A percentile compares a stretch with the other conserved stretches of the same genome.
phyloP scores from a whole-genome alignment of 2,888 invertebrate genomes.

The Hypselothyrea guttata region DNA sequence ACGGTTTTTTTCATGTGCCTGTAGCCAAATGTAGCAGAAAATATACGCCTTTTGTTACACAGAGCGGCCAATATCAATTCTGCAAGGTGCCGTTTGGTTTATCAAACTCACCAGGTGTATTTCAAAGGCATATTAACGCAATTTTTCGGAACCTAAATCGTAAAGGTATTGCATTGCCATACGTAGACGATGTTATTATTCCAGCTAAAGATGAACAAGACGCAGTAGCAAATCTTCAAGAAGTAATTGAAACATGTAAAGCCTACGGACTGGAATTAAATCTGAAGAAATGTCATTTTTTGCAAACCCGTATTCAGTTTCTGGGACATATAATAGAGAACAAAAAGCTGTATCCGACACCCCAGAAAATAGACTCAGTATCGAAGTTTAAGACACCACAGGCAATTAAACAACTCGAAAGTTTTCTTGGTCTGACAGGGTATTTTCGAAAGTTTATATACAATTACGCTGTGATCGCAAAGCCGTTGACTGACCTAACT shows the following conservation, averaged over 20 bases:
- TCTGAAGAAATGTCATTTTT: conserved; percentile 3
- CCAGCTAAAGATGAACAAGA: background rate
- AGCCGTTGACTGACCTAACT: conserved; percentile 5
- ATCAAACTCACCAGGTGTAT: conserved; percentile 11
- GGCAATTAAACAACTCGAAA: conserved; percentile 4
- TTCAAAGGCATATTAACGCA: conserved; percentile 7
- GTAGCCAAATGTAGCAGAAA: background rate
- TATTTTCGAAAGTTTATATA: conserved; percentile 14
- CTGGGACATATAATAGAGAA: background rate
- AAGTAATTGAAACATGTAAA: background rate
- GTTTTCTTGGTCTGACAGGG: conserved; percentile 13
- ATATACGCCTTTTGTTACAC: conserved; percentile 5
- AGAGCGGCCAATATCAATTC: conserved; percentile 5
- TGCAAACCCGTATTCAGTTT: background rate
- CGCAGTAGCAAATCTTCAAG: background rate
- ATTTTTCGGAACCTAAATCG: background rate
- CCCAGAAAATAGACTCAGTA: background rate
- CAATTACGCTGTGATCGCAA: conserved; percentile 5
- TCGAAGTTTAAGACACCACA: conserved; percentile 3
- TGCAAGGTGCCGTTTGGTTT: conserved; percentile 4
- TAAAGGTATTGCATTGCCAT: background rate
- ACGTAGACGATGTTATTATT: background rate
- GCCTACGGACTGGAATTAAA: background rate
- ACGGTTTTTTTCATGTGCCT: conserved; percentile 2
- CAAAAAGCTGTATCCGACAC: background rate